Evolutionary conservation across 2,888 invertebrate genomes (phyloP), one percentile per base, ranked within the genome.

Genomic region (Gerris lacustris): DNA sequence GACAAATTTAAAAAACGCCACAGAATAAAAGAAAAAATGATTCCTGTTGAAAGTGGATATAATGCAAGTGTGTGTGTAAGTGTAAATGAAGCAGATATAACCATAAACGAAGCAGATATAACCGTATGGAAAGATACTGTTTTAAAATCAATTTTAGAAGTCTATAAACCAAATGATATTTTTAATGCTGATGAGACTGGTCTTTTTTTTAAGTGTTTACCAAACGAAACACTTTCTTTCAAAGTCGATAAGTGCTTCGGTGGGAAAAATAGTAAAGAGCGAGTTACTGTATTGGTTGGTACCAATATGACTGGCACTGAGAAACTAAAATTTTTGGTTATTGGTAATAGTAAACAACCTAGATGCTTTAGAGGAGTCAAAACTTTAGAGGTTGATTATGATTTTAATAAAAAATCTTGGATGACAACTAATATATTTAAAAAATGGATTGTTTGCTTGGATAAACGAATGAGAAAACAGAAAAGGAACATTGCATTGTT

Each of bases 351-450:
- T 31, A 31, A 31, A 31, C 31, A 31, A 4, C 31, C 31, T 31
- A 31, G 31, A 31, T 31, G 31, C 31, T 31, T 31, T 31, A 31
- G 31, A 31, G 31, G 31, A 31, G 31, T 31, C 31, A 31, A 31
- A 31, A 31, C 31, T 31, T 31, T 31, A 31, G 31, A 31, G 31
- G 31, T 31, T 5, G 55, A 55, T 55, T 55, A 55, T 15, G 55
- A 55, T 55, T 55, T 11, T 55, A 55, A 69, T 15, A 69, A 69
- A 69, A 69, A 69, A 63, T 17, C 63, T 63, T 69, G 69, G 63
- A 69, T 69, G 69, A 68, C 62, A 9, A 18, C 47, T 55, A 17
- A 18, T 6, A 68, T 68, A 6, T 68, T 68, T 68, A 62, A 69
- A 62, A 63, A 43, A 62, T 43, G 69, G 63, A 6, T 69, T 43